Conservation (phyloP, 53 echinoderm and acorn worm genomes). For the Patiria pectinifera region DNA sequence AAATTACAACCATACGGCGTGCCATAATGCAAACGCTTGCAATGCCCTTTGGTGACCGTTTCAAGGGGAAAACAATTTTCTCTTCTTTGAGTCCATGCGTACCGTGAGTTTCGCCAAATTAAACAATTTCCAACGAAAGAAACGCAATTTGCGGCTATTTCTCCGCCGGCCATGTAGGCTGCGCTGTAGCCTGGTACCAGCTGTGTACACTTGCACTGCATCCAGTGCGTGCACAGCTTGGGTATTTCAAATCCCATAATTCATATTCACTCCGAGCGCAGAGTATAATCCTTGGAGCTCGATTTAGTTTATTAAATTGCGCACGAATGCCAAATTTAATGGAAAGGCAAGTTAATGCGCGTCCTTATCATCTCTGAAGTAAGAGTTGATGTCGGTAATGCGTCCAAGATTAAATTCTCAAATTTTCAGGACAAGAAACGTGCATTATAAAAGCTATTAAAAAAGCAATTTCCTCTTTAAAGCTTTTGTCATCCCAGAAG, state of each 20-base stretch:
- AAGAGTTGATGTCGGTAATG: too few species aligned
- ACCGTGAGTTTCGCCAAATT: neutral
- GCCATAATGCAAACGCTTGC: neutral
- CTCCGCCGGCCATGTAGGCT: neutral
- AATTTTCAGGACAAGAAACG: too few species aligned
- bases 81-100: neutral
- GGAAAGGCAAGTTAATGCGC: too few species aligned
- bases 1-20: neutral
- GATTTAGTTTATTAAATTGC: neutral
- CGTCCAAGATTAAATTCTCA: too few species aligned
- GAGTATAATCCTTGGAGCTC: neutral
- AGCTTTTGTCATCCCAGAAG: too few species aligned
- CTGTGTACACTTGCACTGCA: slow-evolving; percentile 1
- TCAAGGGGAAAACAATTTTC: neutral
- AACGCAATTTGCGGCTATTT: neutral
- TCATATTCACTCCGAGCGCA: neutral
- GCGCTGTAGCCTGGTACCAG: neutral
- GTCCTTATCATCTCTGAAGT: too few species aligned
- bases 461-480: too few species aligned
- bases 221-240: neutral
- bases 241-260: neutral
- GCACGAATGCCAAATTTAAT: too few species aligned
- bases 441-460: too few species aligned
- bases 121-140: slow-evolving; percentile 18
- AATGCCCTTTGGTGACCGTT: neutral